Evolutionary conservation across 2,888 invertebrate genomes (phyloP), one percentile per base, ranked within the genome.

Genomic region (Euproctis similis): DNA sequence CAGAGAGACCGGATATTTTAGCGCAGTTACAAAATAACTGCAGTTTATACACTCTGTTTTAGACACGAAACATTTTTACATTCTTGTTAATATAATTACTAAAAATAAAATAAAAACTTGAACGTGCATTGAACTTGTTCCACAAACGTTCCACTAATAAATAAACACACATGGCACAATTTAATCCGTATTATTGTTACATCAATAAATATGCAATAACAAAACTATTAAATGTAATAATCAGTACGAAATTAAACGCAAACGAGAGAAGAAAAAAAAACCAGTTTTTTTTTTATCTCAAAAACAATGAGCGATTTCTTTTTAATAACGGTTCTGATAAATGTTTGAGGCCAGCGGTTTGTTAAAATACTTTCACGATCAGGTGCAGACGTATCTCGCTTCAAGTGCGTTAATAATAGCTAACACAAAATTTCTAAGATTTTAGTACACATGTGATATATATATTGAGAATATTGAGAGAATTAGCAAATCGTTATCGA

Each of bases 361-460:
- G n/a, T n/a, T 73, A 72, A 67, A 65, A 73, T 68, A 81, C 77
- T 81, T 81, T 82, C 81, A 80, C 81, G 77, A 74, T 75, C 71
- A 77, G 74, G 71, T 75, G 73, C 71, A 74, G 59, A 57, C 62
- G 63, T 59, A 60, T n/a, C n/a, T n/a, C n/a, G n/a, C n/a, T n/a
- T n/a, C n/a, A n/a, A n/a, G n/a, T 64, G 65, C 64, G 59, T 53
- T 55, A 56, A 14, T 58, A 38, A 51, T 12, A 59, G 56, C 46
- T 53, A 52, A 59, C 71, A 70, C 70, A 69, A 70, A 69, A 73
- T 63, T 59, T 14, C n/a, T 61, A 51, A 54, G 52, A 54, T 43
- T 61, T 54, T 59, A 58, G 60, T 38, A 51, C 57, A 57, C 61
- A 64, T 53, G 58, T 53, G 48, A 51, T 56, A 50, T 50, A 53